Evolutionary conservation across 1,140 invertebrate genomes (phyloP), one percentile per base, ranked within the genome.

Genomic region (Argopecten irradians): DNA sequence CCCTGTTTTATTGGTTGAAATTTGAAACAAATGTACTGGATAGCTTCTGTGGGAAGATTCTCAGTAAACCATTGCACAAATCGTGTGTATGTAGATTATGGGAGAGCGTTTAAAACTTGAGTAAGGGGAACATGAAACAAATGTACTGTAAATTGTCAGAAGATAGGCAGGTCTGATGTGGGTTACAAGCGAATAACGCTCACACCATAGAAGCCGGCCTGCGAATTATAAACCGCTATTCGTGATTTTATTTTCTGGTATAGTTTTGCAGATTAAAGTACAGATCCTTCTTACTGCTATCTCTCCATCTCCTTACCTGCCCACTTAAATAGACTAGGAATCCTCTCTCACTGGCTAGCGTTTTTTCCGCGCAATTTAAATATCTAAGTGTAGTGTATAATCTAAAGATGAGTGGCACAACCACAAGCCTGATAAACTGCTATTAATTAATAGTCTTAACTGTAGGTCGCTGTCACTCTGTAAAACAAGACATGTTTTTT

Each of bases 1-100:
- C 8, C 7, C n/a, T 5, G 55, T 71, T 71, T 71, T 71, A 71
- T 71, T 71, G 55, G 55, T 28, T 22, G 55, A 71, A 71, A 71
- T 71, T 71, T 71, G 55, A 71, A 71, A 71, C 55, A 71, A 71
- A 71, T 71, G 55, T 71, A 71, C 55, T 28, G 3, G 55, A 71
- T 71, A 28, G 22, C 55, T n/a, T 71, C 36, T 8, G 22, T 22
- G 55, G 55, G 28, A 39, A 8, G 55, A 71, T 71, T 71, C 28
- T 71, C 1, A 16, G 55, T 71, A 71, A 71, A 71, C 55, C 55
- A 71, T n/a, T n/a, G 11, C 55, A 28, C 55, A 28, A 71, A 71
- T 71, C 55, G 22, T 28, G 55, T 71, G 55, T n/a, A 71, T 16
- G 16, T 71, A 71, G 55, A 71, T 71, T 71, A 71, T 71, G 55